Evolutionary conservation across 2,888 invertebrate species (phyloP).

Genomic region (Prosopocoilus inquinatus): DNA sequence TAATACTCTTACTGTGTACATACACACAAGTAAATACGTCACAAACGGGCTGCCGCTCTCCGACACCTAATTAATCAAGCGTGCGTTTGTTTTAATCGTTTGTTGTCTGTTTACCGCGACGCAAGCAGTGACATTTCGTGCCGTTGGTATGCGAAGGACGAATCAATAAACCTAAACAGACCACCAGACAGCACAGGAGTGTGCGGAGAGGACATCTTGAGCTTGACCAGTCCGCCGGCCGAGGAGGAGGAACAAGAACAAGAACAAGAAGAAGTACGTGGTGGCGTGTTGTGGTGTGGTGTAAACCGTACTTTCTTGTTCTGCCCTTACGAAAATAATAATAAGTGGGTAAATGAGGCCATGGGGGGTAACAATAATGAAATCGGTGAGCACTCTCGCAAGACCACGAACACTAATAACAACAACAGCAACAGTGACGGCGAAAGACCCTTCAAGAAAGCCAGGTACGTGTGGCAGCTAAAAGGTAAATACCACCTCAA

Average conservation of each 20-base stretch:
- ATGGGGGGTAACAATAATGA: conserved; percentile 35
- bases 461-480: conserved; percentile 66
- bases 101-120: too few relatives aligned
- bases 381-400: conserved; percentile 52
- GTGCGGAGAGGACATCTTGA: neutral
- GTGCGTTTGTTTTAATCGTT: too few relatives aligned
- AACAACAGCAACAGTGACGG: conserved; percentile 48
- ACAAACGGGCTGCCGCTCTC: too few relatives aligned
- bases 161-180: too few relatives aligned
- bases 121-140: too few relatives aligned
- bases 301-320: neutral
- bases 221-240: neutral
- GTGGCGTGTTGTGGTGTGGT: neutral
- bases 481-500: conserved; percentile 64
- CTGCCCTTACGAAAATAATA: neutral
- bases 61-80: too few relatives aligned
- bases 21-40: too few relatives aligned
- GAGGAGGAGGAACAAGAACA: neutral
- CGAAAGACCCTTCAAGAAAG: conserved; percentile 64
- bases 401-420: conserved; percentile 11
- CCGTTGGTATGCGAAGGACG: too few relatives aligned
- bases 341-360: neutral
- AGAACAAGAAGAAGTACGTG: neutral
- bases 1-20: too few relatives aligned
- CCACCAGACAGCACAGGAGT: too few relatives aligned